Conservation (phyloP, 1,140 invertebrate genomes). For the Pogonomyrmex barbatus region DNA sequence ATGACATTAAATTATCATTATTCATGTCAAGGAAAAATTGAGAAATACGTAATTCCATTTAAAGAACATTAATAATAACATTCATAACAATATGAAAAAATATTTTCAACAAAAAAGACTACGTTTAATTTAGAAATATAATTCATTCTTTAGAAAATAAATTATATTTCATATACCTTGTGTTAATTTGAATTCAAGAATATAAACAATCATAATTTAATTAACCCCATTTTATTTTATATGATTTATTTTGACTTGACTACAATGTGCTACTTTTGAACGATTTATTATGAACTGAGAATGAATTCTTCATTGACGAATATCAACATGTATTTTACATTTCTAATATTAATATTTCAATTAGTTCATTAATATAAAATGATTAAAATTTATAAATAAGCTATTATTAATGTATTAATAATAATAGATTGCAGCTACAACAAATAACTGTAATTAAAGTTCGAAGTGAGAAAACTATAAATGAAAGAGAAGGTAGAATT, state of each 20-base stretch:
- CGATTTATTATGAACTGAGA: not conserved
- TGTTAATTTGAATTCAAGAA: not conserved
- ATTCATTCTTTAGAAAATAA: not conserved
- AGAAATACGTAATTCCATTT: not conserved
- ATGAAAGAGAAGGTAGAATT: not conserved
- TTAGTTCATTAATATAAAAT: constrained; percentile 7
- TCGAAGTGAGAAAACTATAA: not conserved
- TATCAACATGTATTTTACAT: not conserved
- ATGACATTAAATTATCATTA: not conserved
- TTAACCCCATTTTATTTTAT: not conserved
- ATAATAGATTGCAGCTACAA: not conserved
- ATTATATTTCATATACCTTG: not conserved
- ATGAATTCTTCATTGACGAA: not conserved
- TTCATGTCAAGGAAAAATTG: not conserved
- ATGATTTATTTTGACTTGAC: not conserved
- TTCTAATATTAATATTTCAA: not conserved
- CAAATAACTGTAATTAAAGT: not conserved
- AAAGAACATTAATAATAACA: not conserved
- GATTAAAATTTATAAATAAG: not conserved
- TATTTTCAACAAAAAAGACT: not conserved
- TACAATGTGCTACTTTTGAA: not conserved
- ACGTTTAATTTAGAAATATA: too few relatives aligned
- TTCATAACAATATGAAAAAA: not conserved
- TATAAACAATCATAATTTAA: not conserved
- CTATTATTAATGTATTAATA: not conserved